phyloP scores from a whole-genome alignment of 2,888 invertebrate species.

The Andrena haemorrhoa region DNA sequence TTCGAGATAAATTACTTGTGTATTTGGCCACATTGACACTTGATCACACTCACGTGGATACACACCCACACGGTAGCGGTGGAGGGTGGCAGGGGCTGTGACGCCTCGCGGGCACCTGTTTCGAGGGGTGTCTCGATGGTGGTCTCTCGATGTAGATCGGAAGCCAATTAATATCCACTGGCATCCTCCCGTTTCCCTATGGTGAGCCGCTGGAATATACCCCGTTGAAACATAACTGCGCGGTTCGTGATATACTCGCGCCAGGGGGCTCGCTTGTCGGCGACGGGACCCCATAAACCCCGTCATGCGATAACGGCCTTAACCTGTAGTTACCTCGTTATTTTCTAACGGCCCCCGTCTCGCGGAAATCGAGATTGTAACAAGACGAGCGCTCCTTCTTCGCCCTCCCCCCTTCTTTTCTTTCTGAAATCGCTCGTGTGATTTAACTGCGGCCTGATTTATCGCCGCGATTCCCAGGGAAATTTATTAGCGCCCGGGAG shows the following conservation, averaged over 20 bases:
- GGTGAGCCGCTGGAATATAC: constrained; percentile 65
- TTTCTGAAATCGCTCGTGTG: constrained; percentile 44
- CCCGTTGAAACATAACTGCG: constrained; percentile 76
- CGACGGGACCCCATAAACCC: constrained; percentile 74
- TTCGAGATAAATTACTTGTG: constrained; percentile 39
- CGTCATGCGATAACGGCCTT: constrained; percentile 77
- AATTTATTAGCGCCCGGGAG: constrained; percentile 47
- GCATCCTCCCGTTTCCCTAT: constrained; percentile 42
- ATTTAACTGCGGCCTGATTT: constrained; percentile 52
- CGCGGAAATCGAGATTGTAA: constrained; percentile 59
- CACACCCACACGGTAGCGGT: background rate
- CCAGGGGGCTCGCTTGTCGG: constrained; percentile 81
- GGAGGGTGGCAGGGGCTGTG: constrained; percentile 17
- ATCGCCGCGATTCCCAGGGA: constrained; percentile 36
- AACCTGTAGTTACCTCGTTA: constrained; percentile 79
- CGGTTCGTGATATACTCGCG: constrained; percentile 78
- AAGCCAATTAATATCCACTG: constrained; percentile 81
- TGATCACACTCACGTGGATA: background rate
- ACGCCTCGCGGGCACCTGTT: constrained; percentile 59
- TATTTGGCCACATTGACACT: constrained; percentile 7
- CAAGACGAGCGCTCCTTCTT: constrained; percentile 30
- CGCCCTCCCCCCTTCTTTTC: background rate
- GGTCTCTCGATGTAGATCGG: constrained; percentile 75
- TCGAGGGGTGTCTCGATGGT: constrained; percentile 67
- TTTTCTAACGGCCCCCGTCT: constrained; percentile 62